Evolutionary conservation across 2,113 vertebrate genomes (phyloP), one percentile per base, ranked within the genome.

Genomic region (Kryptolebias marmoratus): DNA sequence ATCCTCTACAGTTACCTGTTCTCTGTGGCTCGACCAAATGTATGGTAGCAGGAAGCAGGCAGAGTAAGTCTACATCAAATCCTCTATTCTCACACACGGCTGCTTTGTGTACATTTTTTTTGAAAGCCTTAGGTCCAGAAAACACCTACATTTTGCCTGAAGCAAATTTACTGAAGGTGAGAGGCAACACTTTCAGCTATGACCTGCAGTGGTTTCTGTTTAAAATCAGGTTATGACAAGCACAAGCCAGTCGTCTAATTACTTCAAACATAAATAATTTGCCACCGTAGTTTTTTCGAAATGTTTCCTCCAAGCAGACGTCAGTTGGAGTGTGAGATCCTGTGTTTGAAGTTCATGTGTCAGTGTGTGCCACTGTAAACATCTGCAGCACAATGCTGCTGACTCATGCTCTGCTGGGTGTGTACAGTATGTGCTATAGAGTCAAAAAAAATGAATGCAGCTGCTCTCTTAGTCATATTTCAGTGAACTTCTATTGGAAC

Each of bases 151-250:
- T 73, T 50, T 59, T 59, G 27, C 28, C 28, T 30, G 11, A 73
- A 63, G 52, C 65, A 68, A 73, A 62, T 64, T 80, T 75, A 79
- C 68, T 56, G 68, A 73, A 58, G 32, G 60, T 5, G 13, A 74
- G 65, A 69, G 53, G 22, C 44, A 18, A 30, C 52, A 30, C 75
- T 58, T 60, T 44, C 45, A 76, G 72, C 62, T 78, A 71, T 84
- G 79, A 78, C 44, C 73, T 22, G 61, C 11, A 2, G 75, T 32
- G 58, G 52, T 81, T 87, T 86, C 71, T 81, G 60, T 70, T 64
- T 18, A 18, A 50, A 77, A 55, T 88, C 88, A 82, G 72, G 83
- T 88, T 67, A 69, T 57, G 60, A 81, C 87, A 88, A 71, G 84
- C 55, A 70, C 45, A 58, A 55, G 70, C 66, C 22, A 22, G 61